Percentiles rank a stretch among this genome's conserved stretches.
These are phyloP conservation scores for Mythimna vitellina DNA, from an alignment of 2,888 invertebrate species.

Conservation along the genomic window DNA sequence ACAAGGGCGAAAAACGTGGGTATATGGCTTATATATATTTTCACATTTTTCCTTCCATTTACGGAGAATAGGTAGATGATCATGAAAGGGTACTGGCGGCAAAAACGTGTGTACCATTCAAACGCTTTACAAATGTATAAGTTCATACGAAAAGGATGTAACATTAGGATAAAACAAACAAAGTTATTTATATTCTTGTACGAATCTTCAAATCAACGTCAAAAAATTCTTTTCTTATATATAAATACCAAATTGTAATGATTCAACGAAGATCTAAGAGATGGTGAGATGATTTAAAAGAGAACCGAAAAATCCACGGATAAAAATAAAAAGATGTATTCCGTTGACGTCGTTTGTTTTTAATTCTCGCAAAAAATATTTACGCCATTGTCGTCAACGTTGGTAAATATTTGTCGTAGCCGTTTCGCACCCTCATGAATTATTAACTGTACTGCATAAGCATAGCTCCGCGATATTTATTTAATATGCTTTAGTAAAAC, in stretches of 20 bases:
- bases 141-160: neutral
- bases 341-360: constrained; percentile 37
- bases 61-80: constrained; percentile 32
- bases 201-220: neutral
- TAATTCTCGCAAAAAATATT: constrained; percentile 53
- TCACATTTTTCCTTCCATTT: constrained; percentile 52
- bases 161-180: neutral
- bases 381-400: constrained; percentile 44
- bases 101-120: constrained; percentile 39
- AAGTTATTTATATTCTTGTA: neutral
- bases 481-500: constrained; percentile 5
- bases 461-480: constrained; percentile 38
- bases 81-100: constrained; percentile 38
- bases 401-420: constrained; percentile 54
- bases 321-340: constrained; percentile 32
- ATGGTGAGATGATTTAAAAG: too few relatives aligned
- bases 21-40: constrained; percentile 46
- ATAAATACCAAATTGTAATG: neutral
- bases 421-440: constrained; percentile 54
- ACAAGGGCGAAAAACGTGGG: constrained; percentile 39
- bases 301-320: too few relatives aligned
- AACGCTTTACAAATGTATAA: constrained; percentile 1
- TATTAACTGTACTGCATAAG: constrained; percentile 49
- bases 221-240: neutral
- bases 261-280: neutral